phyloP scores from a whole-genome alignment of 2,888 invertebrate genomes.

The Cryptocheilus praepositus region DNA sequence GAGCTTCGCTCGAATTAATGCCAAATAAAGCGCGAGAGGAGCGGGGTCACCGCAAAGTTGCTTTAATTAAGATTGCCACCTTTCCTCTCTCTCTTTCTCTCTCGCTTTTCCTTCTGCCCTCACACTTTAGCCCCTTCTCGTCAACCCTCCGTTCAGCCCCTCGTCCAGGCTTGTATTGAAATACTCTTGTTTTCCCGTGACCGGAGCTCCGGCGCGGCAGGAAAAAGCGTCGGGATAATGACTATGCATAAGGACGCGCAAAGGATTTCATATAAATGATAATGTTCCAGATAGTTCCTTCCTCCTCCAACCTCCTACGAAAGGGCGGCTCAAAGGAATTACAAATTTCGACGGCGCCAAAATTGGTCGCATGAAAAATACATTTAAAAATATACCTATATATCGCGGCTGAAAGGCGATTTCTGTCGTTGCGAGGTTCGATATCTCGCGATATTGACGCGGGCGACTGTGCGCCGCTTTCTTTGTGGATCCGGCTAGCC shows the following conservation, averaged over 20 bases:
- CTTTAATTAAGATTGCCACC: slow-evolving; percentile 57
- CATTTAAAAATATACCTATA: slow-evolving; percentile 50
- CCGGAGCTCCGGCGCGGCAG: slow-evolving; percentile 20
- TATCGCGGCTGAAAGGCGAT: no score
- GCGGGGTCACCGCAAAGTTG: slow-evolving; percentile 4
- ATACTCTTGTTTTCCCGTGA: slow-evolving; percentile 25
- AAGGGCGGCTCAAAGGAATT: slow-evolving; percentile 68
- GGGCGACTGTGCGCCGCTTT: neutral
- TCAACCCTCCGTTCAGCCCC: neutral
- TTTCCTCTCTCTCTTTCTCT: slow-evolving; percentile 10
- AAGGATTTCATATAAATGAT: slow-evolving; percentile 74
- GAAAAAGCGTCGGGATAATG: slow-evolving; percentile 60
- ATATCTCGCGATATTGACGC: slow-evolving; percentile 32
- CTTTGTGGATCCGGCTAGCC: no score
- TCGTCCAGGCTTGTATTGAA: slow-evolving; percentile 18
- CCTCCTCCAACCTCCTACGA: slow-evolving; percentile 45
- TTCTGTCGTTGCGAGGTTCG: neutral
- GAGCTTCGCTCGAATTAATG: slow-evolving; percentile 34
- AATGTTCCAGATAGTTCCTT: slow-evolving; percentile 62
- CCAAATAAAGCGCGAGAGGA: slow-evolving; percentile 24
- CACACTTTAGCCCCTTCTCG: neutral
- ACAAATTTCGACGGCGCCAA: slow-evolving; percentile 65
- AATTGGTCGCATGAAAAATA: slow-evolving; percentile 63
- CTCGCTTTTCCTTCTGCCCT: slow-evolving; percentile 7
- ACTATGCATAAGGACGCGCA: slow-evolving; percentile 70